Evolutionary conservation across 2,797 vertebrate species (phyloP), one percentile per base, ranked within the genome.

Genomic region (Ptychobarbus kaznakovi): DNA sequence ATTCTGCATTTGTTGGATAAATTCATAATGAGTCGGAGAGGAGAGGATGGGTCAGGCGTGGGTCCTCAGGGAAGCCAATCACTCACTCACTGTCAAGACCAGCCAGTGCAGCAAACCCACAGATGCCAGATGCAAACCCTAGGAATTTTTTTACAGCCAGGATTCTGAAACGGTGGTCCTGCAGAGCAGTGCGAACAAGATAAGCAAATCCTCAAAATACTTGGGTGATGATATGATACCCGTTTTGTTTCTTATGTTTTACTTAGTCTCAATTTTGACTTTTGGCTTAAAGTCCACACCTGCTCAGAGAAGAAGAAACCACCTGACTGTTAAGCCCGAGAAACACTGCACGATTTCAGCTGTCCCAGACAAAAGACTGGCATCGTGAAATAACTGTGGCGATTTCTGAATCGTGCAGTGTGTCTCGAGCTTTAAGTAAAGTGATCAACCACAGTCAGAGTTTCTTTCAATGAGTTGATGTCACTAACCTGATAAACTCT

Each of bases 1-100:
- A 32, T 40, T 51, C 13, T 61, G 51, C 49, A 76, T 20, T 58
- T 72, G 78, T 35, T 76, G 56, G 35, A 87, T 61, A 70, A n/a
- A 32, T 74, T 28, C 16, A 20, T 53, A 72, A 32, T 51, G 61
- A 75, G 20, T 18, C 3, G 10, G 65, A 20, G 7, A 35, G 20
- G n/a, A 82, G 53, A 25, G 22, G 53, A 76, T 73, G 58, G 16
- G 13, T 75, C 56, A 76, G 18, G 51, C 58, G 9, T 35, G 5
- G 51, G 18, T 82, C 44, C 82, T 73, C 18, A 83, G 77, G 51
- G 72, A 46, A 44, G 70, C 28, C 42, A 73, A 72, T 49, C 58
- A 28, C 42, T 82, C 42, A 44, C 35, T 77, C 61, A 66, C 25
- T 44, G 32, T 85, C 76, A 80, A 85, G 53, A 9, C 6, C 81